Conservation (phyloP, 2,797 vertebrate genomes). For the Monodelphis domestica region DNA sequence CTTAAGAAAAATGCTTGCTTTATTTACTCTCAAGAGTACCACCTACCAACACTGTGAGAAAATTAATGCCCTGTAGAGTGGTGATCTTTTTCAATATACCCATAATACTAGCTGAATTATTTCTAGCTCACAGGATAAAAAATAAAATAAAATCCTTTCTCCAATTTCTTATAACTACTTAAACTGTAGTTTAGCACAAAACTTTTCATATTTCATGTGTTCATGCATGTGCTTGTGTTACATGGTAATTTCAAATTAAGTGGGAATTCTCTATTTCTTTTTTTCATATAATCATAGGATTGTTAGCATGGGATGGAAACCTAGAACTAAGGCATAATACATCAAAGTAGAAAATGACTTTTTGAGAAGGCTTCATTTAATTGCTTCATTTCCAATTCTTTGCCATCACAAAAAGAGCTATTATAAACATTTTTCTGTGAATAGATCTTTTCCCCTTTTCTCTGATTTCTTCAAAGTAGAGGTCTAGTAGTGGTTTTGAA, state of each 20-base stretch:
- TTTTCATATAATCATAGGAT: neutral
- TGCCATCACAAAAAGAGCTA: too few species aligned
- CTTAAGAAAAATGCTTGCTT: slow-evolving; percentile 58
- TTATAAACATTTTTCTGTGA: too few species aligned
- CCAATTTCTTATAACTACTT: slow-evolving; percentile 7
- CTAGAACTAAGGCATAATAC: neutral
- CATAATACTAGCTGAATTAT: slow-evolving; percentile 55
- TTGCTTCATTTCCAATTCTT: neutral
- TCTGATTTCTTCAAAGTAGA: too few species aligned
- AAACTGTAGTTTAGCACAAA: neutral
- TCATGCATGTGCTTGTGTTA: neutral
- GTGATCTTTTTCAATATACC: slow-evolving; percentile 61
- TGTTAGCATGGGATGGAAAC: neutral
- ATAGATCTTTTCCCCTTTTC: too few species aligned
- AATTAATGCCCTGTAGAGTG: slow-evolving; percentile 71
- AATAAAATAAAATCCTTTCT: slow-evolving; percentile 1
- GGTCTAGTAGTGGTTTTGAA: too few species aligned
- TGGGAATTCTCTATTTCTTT: neutral
- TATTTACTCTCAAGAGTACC: slow-evolving; percentile 63
- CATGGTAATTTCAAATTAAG: neutral
- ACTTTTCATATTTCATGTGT: neutral
- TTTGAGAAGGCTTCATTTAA: neutral
- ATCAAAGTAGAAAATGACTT: neutral
- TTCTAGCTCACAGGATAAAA: slow-evolving; percentile 37
- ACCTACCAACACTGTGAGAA: slow-evolving; percentile 56